phyloP scores from a whole-genome alignment of 1,140 invertebrate species.

The Pristionchus pacificus region DNA sequence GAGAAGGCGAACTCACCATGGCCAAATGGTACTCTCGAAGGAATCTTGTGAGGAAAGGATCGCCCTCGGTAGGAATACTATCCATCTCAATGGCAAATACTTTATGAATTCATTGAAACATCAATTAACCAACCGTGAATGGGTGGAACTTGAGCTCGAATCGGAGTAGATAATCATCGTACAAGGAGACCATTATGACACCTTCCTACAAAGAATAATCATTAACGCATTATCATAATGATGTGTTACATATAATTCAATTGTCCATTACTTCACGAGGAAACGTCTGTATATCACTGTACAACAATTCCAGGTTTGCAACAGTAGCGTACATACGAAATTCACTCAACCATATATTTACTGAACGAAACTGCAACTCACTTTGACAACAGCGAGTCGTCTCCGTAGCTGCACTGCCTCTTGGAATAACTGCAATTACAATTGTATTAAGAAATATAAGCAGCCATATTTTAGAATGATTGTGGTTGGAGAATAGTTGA shows the following conservation, averaged over 20 bases:
- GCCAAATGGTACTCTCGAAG: neutral
- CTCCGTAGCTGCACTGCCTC: neutral
- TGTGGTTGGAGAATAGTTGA: too few species aligned
- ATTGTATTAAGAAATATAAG: neutral
- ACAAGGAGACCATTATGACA: slow-evolving; percentile 1
- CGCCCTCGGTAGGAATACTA: neutral
- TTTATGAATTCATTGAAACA: neutral
- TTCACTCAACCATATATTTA: too few species aligned
- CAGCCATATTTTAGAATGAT: neutral
- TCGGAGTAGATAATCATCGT: slow-evolving; percentile 17
- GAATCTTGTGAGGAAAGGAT: neutral
- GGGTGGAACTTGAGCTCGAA: slow-evolving; percentile 26
- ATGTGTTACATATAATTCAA: too few species aligned
- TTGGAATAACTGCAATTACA: neutral
- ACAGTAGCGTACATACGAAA: too few species aligned
- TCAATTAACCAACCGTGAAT: slow-evolving; percentile 13
- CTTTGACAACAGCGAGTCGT: neutral
- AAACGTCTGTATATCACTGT: too few species aligned
- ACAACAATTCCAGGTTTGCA: too few species aligned
- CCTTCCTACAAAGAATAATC: too few species aligned
- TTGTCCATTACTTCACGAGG: too few species aligned
- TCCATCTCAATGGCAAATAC: neutral
- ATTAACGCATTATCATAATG: too few species aligned
- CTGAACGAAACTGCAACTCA: too few species aligned
- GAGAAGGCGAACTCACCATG: neutral